A percentile compares a stretch with the other conserved stretches of the same genome.
These are phyloP conservation scores for Ispidina lecontei DNA, from an alignment of 2,797 vertebrate genomes.

Conservation along the genomic window DNA sequence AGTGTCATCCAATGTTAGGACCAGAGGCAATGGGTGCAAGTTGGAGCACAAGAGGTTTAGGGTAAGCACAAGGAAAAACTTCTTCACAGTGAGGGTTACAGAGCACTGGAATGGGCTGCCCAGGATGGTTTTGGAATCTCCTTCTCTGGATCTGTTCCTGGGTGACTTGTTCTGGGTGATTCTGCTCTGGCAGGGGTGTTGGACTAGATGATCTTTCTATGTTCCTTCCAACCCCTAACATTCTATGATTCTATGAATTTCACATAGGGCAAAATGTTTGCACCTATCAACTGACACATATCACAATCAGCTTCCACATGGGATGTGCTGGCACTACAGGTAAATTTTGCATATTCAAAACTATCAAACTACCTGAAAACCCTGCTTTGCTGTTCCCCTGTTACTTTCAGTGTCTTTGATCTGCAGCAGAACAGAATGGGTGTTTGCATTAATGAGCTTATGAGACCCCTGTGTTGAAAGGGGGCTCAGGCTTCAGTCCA, in stretches of 20 bases:
- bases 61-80: no score
- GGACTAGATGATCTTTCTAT: no score
- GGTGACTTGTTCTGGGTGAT: no score
- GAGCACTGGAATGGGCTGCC: no score
- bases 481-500: neutral
- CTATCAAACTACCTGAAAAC: neutral
- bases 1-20: no score
- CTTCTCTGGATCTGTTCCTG: no score
- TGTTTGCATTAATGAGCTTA: accelerated
- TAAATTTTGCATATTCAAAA: neutral
- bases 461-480: accelerated
- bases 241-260: neutral
- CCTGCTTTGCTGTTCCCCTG: neutral
- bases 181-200: no score
- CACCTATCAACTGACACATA: neutral
- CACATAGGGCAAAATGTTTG: neutral
- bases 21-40: no score
- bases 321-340: neutral
- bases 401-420: neutral
- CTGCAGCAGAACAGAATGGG: accelerated
- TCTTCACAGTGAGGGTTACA: no score
- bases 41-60: no score
- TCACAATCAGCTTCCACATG: neutral
- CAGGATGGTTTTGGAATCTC: no score
- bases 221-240: no score